phyloP scores from a whole-genome alignment of 2,888 invertebrate genomes.

The Chrysolina haemoptera region DNA sequence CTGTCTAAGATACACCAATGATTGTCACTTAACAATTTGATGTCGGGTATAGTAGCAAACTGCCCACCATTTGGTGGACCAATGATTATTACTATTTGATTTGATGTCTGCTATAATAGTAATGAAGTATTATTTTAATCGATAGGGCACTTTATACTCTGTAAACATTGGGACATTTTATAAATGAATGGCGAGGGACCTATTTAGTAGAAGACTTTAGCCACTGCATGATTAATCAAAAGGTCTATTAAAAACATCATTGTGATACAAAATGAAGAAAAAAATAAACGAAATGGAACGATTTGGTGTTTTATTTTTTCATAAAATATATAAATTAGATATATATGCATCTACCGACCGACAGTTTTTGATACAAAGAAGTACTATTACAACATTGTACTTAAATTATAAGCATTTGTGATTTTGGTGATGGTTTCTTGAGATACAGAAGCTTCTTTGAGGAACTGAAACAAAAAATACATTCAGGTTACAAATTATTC shows the following conservation, averaged over 20 bases:
- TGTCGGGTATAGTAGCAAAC: no score
- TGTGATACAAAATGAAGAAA: constrained; percentile 42
- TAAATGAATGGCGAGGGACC: constrained; percentile 1
- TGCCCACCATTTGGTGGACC: not conserved
- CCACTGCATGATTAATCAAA: constrained; percentile 28
- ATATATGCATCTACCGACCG: not conserved
- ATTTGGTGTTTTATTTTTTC: constrained; percentile 12
- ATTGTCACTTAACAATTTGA: not conserved
- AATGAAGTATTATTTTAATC: constrained; percentile 6
- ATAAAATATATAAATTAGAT: constrained; percentile 9
- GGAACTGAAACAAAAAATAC: constrained; percentile 63
- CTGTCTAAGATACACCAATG: not conserved
- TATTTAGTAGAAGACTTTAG: constrained; percentile 22
- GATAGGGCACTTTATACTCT: not conserved
- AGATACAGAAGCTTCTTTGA: constrained; percentile 72
- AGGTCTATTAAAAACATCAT: constrained; percentile 36
- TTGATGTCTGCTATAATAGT: constrained; percentile 1
- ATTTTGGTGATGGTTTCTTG: constrained; percentile 70
- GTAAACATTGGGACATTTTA: not conserved
- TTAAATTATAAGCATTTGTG: constrained; percentile 63
- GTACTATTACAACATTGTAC: constrained; percentile 43
- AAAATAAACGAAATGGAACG: constrained; percentile 25
- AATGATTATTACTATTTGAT: not conserved
- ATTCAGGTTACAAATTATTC: not conserved
- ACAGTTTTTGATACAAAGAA: not conserved